Evolutionary conservation across 2,797 vertebrate genomes (phyloP), one percentile per base, ranked within the genome.

Genomic region (Enteromius paludinosus): DNA sequence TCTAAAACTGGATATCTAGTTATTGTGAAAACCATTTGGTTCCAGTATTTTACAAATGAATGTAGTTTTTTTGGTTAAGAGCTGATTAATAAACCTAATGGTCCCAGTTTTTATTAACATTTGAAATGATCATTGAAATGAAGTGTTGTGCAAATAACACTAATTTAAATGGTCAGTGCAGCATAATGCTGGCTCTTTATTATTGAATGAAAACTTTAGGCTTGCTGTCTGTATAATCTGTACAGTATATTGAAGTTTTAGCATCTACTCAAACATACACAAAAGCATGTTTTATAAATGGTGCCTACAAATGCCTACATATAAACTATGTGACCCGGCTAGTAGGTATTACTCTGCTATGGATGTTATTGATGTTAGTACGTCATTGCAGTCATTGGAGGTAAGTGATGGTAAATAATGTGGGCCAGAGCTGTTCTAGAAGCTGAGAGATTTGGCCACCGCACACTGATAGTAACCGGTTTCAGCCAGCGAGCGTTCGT

Each of bases 381-480:
- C 11, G 54, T 61, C 10, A 75, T 41, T 41, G 14, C 12, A 78
- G 12, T 61, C 0, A 17, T 76, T 43, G 38, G 5, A 30, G 9
- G 74, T 11, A 30, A 28, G 9, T 47, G 74, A 64, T 20, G 10
- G n/a, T 33, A 47, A 64, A 28, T 78, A 5, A 49, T 49, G 7
- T 52, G 75, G 18, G 20, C 10, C 52, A 59, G 72, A 41, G 52
- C 76, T 78, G 25, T 66, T 77, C 11, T 61, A 64, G 59, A 64
- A 77, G 38, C 41, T 49, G 30, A 8, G 18, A 64, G 61, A n/a
- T 49, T 33, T 23, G 20, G 49, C 17, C 47, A 56, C 3, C 30
- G 23, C 38, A 41, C 23, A 56, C 52, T 70, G 35, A 61, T 30
- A 70, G 35, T 15, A 79, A 79, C 78, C n/a, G 49, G 78, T 69